Evolutionary conservation across 2,797 vertebrate species (phyloP).

Genomic region (Epinephelus coioides): DNA sequence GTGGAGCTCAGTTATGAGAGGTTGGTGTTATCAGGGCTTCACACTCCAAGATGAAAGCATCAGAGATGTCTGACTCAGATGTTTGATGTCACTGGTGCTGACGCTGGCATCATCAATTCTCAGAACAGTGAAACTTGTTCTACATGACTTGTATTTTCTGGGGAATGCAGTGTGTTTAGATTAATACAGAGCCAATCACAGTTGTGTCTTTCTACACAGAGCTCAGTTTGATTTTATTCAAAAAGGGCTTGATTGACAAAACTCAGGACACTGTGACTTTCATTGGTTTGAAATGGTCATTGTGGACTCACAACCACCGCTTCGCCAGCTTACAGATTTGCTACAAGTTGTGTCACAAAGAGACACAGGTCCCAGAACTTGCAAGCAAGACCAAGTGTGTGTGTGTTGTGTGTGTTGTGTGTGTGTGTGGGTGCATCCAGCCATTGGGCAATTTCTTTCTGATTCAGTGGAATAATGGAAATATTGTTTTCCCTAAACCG

Average conservation of each 20-base stretch:
- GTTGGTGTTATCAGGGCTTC: slow-evolving; percentile 10
- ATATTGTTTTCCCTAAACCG: slow-evolving; percentile 37
- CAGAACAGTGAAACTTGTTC: background rate
- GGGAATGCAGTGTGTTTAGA: background rate
- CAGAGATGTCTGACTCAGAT: background rate
- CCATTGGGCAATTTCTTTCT: slow-evolving; percentile 33
- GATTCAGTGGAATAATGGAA: slow-evolving; percentile 42
- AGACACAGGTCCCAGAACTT: slow-evolving; percentile 15
- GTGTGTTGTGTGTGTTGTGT: slow-evolving; percentile 13
- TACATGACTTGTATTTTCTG: background rate
- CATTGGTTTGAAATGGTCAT: slow-evolving; percentile 4
- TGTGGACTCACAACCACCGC: background rate
- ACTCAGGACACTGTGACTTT: slow-evolving; percentile 5
- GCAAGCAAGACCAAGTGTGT: too few species aligned
- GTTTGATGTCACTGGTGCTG: background rate
- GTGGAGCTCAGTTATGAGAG: slow-evolving; percentile 12
- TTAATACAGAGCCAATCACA: background rate
- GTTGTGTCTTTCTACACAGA: background rate
- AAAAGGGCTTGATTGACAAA: background rate
- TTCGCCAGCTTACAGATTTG: slow-evolving; percentile 13
- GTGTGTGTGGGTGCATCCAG: background rate
- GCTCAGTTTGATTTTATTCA: background rate
- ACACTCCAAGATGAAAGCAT: slow-evolving; percentile 16
- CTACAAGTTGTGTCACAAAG: slow-evolving; percentile 10
- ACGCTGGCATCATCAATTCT: background rate